A percentile compares a stretch with the other conserved stretches of the same genome.
These are phyloP conservation scores for Periophthalmus magnuspinnatus DNA, from an alignment of 2,797 vertebrate species.

Conservation along the genomic window DNA sequence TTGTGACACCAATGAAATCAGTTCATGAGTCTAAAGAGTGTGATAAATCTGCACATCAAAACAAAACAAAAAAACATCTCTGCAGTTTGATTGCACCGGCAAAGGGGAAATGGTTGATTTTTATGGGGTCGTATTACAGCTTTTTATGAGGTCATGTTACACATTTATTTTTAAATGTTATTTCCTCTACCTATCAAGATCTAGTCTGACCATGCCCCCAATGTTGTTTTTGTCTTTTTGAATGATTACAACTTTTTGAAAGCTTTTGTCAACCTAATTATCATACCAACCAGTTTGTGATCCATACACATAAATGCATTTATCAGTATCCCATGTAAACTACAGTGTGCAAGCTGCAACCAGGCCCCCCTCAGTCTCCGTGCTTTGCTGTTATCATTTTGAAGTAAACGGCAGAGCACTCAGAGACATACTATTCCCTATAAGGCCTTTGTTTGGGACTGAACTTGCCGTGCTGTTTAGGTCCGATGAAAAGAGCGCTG, in stretches of 20 bases:
- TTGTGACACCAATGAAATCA: no score
- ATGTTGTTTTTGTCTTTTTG: background rate
- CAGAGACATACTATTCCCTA: constrained; percentile 90
- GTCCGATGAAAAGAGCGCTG: constrained; percentile 75
- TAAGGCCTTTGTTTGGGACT: constrained; percentile 97
- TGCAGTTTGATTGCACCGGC: background rate
- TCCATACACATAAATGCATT: constrained; percentile 24
- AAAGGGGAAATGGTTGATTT: background rate
- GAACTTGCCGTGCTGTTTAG: constrained; percentile 90
- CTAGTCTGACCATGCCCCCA: background rate
- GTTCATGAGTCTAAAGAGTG: background rate
- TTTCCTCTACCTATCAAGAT: background rate
- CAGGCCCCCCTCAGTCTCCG: constrained; percentile 48
- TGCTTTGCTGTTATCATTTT: constrained; percentile 81
- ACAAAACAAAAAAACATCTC: background rate
- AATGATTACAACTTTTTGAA: background rate
- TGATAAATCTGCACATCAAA: background rate
- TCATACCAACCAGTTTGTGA: constrained; percentile 2
- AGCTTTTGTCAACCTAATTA: background rate
- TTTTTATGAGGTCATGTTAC: no score
- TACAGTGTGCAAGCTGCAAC: constrained; percentile 33
- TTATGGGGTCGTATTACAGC: background rate
- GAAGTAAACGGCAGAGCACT: constrained; percentile 77
- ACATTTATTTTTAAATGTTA: no score
- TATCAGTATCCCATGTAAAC: constrained; percentile 21